Evolutionary conservation across 2,797 vertebrate species (phyloP), one percentile per base, ranked within the genome.

Genomic region (Falco berigora): DNA sequence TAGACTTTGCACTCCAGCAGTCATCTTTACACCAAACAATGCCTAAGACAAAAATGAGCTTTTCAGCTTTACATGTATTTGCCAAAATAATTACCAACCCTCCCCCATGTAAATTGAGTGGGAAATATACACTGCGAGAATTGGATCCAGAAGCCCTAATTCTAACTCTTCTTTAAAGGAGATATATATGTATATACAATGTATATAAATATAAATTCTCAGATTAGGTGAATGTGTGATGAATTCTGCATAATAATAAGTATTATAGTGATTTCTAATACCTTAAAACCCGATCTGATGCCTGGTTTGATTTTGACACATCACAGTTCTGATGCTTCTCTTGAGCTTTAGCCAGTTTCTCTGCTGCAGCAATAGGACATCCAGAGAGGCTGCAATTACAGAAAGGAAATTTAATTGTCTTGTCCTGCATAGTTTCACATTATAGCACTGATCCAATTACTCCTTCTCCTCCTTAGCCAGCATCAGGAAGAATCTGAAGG

Each of bases 331-430:
- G 99, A 98, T 99, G 99, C 95, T 99, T 99, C 97, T 99, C 99
- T 95, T 99, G 99, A 96, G 98, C 99, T 98, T 99, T 99, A 91
- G 99, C 99, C 98, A 99, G 97, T 97, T 99, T 99, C 98, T 99
- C 99, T 21, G 99, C 99, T 72, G 99, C 99, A 95, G 99, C 99
- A 83, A 99, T 99, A 85, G 99, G 99, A 98, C 99, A 99, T 97
- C 99, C 99, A 32, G 99, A 99, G 97, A 99, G 98, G 98, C 99
- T 99, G 98, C 93, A 98, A 98, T 66, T 96, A 97, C 95, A 98
- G 96, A 97, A 97, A 93, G 89, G 95, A 94, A 96, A 95, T 96
- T 97, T 96, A 97, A 95, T 86, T 71, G 94, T 95, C 94, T 75
- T 91, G 75, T 93, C 95, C 89, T 86, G 50, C n/a, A 46, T 14